A percentile compares a stretch with the other conserved stretches of the same genome.
phyloP scores from a whole-genome alignment of 2,113 vertebrate genomes.

The Colossoma macropomum region DNA sequence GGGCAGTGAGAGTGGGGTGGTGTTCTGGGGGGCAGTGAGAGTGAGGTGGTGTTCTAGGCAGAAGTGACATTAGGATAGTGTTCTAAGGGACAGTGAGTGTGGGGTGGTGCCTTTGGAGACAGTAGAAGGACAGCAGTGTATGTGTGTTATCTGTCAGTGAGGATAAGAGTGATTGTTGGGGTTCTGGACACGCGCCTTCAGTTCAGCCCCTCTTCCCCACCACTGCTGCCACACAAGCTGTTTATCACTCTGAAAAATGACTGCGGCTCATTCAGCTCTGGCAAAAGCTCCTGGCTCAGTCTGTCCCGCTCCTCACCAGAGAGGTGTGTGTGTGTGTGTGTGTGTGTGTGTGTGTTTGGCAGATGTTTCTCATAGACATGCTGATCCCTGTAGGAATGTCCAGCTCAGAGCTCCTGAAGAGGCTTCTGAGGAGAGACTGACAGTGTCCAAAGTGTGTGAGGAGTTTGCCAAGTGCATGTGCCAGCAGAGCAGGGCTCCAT shows the following conservation, averaged over 20 bases:
- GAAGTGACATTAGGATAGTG: too few species aligned
- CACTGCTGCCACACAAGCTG: not conserved
- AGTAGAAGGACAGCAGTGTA: conserved; percentile 31
- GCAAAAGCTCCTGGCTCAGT: not conserved
- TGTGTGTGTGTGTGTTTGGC: not conserved
- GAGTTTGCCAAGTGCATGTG: conserved; percentile 8
- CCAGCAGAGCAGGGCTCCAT: not conserved
- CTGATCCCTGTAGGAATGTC: conserved; percentile 22
- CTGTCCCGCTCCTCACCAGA: not conserved
- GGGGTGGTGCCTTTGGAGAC: not conserved
- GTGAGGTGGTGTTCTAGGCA: too few species aligned
- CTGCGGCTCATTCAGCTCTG: conserved; percentile 27
- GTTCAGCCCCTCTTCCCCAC: conserved; percentile 11
- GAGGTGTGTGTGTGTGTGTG: not conserved
- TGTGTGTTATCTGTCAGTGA: conserved; percentile 7
- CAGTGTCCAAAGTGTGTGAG: conserved; percentile 5
- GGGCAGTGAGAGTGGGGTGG: too few species aligned
- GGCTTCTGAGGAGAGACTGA: not conserved
- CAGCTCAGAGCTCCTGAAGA: not conserved
- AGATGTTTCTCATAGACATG: not conserved
- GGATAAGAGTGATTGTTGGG: conserved; percentile 29
- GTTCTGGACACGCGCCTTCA: conserved; percentile 23
- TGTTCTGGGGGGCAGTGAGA: too few species aligned
- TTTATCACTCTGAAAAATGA: conserved; percentile 47
- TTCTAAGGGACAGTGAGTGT: conserved; percentile 13